phyloP scores from a whole-genome alignment of 2,113 vertebrate genomes.

The Choloepus hoffmanni region DNA sequence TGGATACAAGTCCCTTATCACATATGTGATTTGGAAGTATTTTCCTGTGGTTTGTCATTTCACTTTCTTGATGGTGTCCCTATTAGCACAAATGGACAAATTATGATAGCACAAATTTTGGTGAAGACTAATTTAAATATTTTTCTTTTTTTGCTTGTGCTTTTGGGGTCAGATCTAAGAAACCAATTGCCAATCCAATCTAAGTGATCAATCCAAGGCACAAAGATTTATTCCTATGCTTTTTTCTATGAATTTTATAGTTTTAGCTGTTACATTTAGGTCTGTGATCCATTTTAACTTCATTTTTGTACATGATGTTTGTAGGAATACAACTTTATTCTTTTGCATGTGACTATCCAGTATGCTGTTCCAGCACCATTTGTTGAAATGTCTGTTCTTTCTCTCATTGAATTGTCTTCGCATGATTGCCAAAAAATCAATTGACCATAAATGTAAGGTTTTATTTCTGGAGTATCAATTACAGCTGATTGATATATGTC shows the following conservation, averaged over 20 bases:
- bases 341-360: neutral
- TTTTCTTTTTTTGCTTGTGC: neutral
- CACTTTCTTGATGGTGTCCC: neutral
- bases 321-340: neutral
- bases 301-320: neutral
- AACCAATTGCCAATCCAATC: neutral
- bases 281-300: neutral
- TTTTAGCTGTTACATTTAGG: neutral
- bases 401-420: neutral
- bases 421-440: neutral
- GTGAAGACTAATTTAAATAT: neutral
- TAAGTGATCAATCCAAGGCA: neutral
- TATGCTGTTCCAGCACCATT: neutral
- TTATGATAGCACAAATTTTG: neutral
- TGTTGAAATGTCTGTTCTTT: neutral
- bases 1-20: neutral
- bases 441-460: neutral
- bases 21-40: conserved; percentile 12
- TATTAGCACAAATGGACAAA: neutral
- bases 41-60: conserved; percentile 1
- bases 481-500: neutral
- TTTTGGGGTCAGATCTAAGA: neutral
- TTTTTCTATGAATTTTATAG: neutral
- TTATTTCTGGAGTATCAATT: neutral
- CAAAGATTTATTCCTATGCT: neutral